Conservation (phyloP, 2,797 vertebrate genomes). For the Sarcoramphus papa region DNA sequence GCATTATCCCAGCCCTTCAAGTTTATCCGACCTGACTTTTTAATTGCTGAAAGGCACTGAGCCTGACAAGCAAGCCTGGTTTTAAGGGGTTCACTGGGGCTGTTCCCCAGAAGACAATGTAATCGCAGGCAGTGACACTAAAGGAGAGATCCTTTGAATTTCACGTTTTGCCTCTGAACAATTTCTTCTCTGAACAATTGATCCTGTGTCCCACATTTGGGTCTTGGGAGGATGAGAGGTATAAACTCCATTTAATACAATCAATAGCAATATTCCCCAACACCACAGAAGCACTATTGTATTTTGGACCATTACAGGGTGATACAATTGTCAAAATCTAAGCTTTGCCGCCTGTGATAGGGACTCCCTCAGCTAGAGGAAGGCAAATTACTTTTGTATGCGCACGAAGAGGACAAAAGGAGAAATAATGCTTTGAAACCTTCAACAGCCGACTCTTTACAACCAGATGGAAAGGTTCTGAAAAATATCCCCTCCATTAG, state of each 20-base stretch:
- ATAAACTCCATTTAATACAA: slow-evolving; percentile 46
- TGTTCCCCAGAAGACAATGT: neutral
- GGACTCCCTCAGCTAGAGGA: slow-evolving; percentile 19
- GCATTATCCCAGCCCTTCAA: neutral
- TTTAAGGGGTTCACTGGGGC: neutral
- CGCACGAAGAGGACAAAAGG: slow-evolving; percentile 20
- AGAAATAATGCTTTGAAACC: neutral
- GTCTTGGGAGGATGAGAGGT: slow-evolving; percentile 3
- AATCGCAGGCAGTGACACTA: neutral
- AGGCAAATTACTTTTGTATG: neutral
- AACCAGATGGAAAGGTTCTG: slow-evolving; percentile 9
- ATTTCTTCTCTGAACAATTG: slow-evolving; percentile 37
- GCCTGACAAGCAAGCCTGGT: neutral
- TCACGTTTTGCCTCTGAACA: neutral
- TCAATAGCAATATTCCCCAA: slow-evolving; percentile 34
- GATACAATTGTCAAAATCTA: slow-evolving; percentile 2
- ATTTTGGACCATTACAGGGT: neutral
- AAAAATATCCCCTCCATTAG: slow-evolving; percentile 13
- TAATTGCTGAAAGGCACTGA: neutral
- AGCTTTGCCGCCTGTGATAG: neutral
- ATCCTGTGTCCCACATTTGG: slow-evolving; percentile 25
- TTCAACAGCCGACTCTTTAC: neutral
- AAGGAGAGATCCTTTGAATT: neutral
- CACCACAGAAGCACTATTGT: neutral
- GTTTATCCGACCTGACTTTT: neutral